These are phyloP conservation scores for Drosophila novamexicana DNA, from an alignment of 1,140 invertebrate genomes.

Conservation along the genomic window DNA sequence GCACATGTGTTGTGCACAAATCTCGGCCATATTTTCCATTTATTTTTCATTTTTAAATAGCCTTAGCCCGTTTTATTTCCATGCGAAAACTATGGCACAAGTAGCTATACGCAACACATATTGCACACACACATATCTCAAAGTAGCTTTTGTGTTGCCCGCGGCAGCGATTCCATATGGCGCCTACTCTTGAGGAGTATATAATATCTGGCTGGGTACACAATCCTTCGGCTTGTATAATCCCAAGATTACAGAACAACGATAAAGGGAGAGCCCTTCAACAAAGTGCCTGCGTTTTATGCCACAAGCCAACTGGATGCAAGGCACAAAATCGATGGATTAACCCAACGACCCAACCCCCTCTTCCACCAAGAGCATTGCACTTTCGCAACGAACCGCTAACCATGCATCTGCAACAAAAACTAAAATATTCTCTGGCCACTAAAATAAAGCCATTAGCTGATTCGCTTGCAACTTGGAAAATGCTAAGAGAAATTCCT, in stretches of 20 bases:
- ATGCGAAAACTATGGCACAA: not conserved
- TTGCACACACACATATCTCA: no score
- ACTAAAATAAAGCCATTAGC: not conserved
- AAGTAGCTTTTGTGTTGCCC: not conserved
- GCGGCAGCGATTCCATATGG: conserved; percentile 6
- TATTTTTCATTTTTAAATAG: no score
- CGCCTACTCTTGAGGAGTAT: not conserved
- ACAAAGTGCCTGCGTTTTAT: conserved; percentile 27
- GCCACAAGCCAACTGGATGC: conserved; percentile 16
- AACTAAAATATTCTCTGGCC: no score
- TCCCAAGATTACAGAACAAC: conserved; percentile 38
- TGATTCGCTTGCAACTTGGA: conserved; percentile 5
- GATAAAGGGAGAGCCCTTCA: conserved; percentile 34
- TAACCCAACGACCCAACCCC: conserved; percentile 30
- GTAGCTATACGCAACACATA: not conserved
- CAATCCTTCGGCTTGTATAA: conserved; percentile 45
- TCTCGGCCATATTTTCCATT: no score
- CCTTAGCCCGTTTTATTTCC: no score
- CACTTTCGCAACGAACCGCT: conserved; percentile 28
- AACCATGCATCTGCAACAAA: not conserved
- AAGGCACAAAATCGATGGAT: conserved; percentile 60
- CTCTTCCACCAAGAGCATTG: conserved; percentile 8
- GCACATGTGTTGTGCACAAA: not conserved
- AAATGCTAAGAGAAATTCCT: no score
- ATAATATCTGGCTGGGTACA: not conserved